Base-by-base conservation (phyloP, 2,888 invertebrate species). In the Lasioglossum lativentre region DNA sequence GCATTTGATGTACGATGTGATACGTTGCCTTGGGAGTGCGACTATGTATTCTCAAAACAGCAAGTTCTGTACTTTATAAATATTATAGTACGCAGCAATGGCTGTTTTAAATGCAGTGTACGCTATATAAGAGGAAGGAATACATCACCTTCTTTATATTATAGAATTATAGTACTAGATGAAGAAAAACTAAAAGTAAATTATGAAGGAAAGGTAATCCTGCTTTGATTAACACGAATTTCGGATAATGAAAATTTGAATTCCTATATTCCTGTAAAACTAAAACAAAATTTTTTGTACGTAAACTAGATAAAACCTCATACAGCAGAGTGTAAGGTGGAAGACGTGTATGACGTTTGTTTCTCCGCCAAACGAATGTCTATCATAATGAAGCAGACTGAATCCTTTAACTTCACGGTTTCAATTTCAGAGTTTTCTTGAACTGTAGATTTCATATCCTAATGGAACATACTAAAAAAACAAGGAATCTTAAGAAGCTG, bases 111-210 rank as follows among this genome's bases (percentile, higher is more conserved):
- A 30, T 63, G 63, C 19, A 16, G 3, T 0, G 63, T 27, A 19
- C 6, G 5, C 2, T 63, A 0, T 19, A 8, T 30, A 19, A 19
- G 5, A 6, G 0, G 0, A 2, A 2, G 1, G 0, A 0, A 0
- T 63, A 6, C 16, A 59, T 59, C 14, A 12, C 12, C 42, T 42
- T 12, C 4, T 14, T 14, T 42, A 42, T 42, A 42, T 14, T 42
- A 42, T 42, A 3, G 0, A 0, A 42, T 42, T 12, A 0, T 42
- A 42, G 10, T 10, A n/a, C n/a, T n/a, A n/a, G n/a, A n/a, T n/a
- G n/a, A n/a, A n/a, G n/a, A n/a, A n/a, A n/a, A n/a, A n/a, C n/a
- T n/a, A n/a, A n/a, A n/a, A n/a, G n/a, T n/a, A n/a, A n/a, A n/a
- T n/a, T n/a, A n/a, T n/a, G n/a, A n/a, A n/a, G n/a, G n/a, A n/a